Evolutionary conservation across 2,888 invertebrate species (phyloP).

Genomic region (Oxycera nigricornis): DNA sequence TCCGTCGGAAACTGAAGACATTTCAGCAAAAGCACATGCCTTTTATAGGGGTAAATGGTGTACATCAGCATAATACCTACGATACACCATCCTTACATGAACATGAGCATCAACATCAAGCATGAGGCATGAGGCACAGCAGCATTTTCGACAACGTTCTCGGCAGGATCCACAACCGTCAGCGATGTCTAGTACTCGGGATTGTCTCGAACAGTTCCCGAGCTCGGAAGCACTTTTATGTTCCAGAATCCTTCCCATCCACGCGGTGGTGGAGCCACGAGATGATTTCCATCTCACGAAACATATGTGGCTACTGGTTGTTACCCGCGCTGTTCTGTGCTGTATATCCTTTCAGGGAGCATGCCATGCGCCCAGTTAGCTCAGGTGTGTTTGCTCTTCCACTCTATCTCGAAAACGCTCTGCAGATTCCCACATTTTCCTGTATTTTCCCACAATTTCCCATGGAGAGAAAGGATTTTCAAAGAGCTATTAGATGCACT

Average conservation of each 20-base stretch:
- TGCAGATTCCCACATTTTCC: slow-evolving; percentile 6
- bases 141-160: slow-evolving; percentile 27
- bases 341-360: slow-evolving; percentile 35
- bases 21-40: slow-evolving; percentile 52
- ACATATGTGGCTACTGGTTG: slow-evolving; percentile 36
- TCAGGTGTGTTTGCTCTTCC: slow-evolving; percentile 35
- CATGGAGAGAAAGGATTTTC: slow-evolving; percentile 31
- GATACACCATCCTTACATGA: slow-evolving; percentile 35
- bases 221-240: not conserved
- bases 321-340: too few relatives aligned
- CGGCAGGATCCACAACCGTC: not conserved
- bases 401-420: not conserved
- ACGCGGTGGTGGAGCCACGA: too few relatives aligned
- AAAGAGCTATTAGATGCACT: not conserved
- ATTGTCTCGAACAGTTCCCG: not conserved
- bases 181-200: slow-evolving; percentile 2
- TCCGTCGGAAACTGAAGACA: slow-evolving; percentile 53
- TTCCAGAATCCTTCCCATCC: slow-evolving; percentile 24
- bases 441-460: slow-evolving; percentile 11
- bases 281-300: slow-evolving; percentile 37
- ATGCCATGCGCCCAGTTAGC: slow-evolving; percentile 45
- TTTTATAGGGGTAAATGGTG: slow-evolving; percentile 50
- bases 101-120: slow-evolving; percentile 30
- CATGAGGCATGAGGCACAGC: slow-evolving; percentile 23
- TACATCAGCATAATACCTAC: slow-evolving; percentile 38